A percentile compares a stretch with the other conserved stretches of the same genome.
Conservation (phyloP, 2,797 vertebrate genomes). For the Xyrichtys novacula region DNA sequence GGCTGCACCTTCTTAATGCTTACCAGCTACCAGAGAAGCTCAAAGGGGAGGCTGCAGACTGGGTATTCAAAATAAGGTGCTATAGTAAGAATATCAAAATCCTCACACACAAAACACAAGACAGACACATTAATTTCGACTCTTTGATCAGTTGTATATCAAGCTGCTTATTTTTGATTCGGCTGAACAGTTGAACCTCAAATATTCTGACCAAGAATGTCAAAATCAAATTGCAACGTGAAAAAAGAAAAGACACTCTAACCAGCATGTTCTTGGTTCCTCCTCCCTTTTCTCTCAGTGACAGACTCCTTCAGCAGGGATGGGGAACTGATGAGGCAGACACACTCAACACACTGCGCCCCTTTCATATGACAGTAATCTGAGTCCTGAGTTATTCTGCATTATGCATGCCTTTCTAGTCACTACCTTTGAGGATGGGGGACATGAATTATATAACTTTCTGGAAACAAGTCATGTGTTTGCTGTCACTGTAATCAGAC, state of each 20-base stretch:
- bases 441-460: conserved; percentile 46
- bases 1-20: no score
- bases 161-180: conserved; percentile 1
- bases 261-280: conserved; percentile 11
- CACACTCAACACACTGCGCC: conserved; percentile 49
- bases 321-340: conserved; percentile 33
- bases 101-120: neutral
- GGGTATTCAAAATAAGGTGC: neutral
- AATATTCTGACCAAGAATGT: conserved; percentile 23
- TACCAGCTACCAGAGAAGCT: no score
- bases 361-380: conserved; percentile 56
- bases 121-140: neutral
- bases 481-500: conserved; percentile 27
- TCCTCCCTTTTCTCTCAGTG: conserved; percentile 11
- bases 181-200: conserved; percentile 9
- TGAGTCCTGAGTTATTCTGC: conserved; percentile 43
- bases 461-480: conserved; percentile 33
- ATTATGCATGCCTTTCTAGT: conserved; percentile 55
- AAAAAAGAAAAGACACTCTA: conserved; percentile 6
- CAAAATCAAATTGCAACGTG: conserved; percentile 13
- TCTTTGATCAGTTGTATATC: neutral
- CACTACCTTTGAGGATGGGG: conserved; percentile 42
- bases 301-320: conserved; percentile 23
- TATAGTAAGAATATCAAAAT: neutral
- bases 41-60: neutral